These are phyloP conservation scores for Tupaia chinensis DNA, from an alignment of 2,113 vertebrate genomes.

Conservation along the genomic window DNA sequence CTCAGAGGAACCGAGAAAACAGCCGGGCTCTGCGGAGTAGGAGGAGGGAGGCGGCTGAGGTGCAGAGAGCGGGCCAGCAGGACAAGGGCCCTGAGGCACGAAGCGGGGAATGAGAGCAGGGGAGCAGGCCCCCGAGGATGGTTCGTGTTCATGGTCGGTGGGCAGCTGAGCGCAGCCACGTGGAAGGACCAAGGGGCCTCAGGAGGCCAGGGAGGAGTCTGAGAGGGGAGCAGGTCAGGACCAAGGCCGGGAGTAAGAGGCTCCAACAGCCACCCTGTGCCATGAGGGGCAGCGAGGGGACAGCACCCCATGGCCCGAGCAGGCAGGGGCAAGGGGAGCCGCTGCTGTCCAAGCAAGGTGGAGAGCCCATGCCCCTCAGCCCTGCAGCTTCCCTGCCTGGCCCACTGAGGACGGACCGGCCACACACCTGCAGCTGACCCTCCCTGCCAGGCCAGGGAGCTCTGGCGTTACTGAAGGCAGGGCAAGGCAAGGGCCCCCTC, in stretches of 20 bases:
- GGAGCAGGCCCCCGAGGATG: no score
- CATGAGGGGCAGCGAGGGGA: background rate
- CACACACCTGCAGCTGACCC: background rate
- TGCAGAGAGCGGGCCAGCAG: background rate
- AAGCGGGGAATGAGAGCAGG: background rate
- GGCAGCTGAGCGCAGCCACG: fast-evolving
- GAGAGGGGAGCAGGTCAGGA: background rate
- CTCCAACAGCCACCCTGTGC: background rate
- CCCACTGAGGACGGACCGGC: background rate
- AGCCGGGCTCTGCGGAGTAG: background rate
- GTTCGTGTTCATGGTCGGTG: no score
- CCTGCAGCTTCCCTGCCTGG: background rate
- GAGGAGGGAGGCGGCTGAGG: background rate
- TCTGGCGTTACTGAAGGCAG: background rate
- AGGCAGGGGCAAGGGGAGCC: background rate
- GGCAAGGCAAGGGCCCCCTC: background rate
- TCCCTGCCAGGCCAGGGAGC: background rate
- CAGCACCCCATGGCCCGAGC: background rate
- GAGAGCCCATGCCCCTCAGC: background rate
- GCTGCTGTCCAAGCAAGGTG: background rate
- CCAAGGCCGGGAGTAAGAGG: background rate
- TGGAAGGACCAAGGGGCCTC: background rate
- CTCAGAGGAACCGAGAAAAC: constrained; percentile 36
- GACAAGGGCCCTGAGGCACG: background rate
- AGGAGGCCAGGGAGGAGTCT: background rate